Percentiles rank a stretch among this genome's conserved stretches.
Evolutionary conservation across 2,113 vertebrate genomes (phyloP).

Genomic region (Oxygymnocypris stewartii): DNA sequence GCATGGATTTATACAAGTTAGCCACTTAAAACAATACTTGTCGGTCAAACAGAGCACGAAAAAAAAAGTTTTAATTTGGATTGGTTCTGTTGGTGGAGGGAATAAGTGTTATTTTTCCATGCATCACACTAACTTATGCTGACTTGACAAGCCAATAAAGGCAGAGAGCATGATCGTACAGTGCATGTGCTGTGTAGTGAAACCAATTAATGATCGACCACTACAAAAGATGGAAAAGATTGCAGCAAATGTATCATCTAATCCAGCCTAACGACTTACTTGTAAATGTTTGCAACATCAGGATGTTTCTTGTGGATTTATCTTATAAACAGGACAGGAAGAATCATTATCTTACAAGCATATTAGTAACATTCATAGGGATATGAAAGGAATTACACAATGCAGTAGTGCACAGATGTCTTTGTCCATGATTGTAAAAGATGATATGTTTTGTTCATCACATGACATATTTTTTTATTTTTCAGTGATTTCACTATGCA

Average conservation of each 20-base stretch:
- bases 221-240: not conserved
- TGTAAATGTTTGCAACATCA: not conserved
- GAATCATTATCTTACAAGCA: conserved; percentile 4
- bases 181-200: conserved; percentile 42
- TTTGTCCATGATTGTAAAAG: not conserved
- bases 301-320: not conserved
- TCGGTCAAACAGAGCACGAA: not conserved
- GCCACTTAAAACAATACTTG: conserved; percentile 19
- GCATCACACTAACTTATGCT: conserved; percentile 9
- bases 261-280: conserved; percentile 16
- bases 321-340: not conserved
- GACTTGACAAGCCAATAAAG: conserved; percentile 26
- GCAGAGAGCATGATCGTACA: conserved; percentile 40
- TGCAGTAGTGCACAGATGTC: not conserved
- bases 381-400: not conserved
- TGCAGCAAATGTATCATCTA: not conserved
- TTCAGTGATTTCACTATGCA: not conserved
- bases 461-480: not conserved
- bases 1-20: conserved; percentile 39
- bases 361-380: not conserved
- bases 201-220: not conserved
- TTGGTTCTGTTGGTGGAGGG: not conserved
- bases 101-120: conserved; percentile 14
- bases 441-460: not conserved
- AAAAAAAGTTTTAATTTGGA: conserved; percentile 11